A percentile compares a stretch with the other conserved stretches of the same genome.
These are phyloP conservation scores for Pterocles gutturalis DNA, from an alignment of 2,113 vertebrate genomes.

Conservation along the genomic window DNA sequence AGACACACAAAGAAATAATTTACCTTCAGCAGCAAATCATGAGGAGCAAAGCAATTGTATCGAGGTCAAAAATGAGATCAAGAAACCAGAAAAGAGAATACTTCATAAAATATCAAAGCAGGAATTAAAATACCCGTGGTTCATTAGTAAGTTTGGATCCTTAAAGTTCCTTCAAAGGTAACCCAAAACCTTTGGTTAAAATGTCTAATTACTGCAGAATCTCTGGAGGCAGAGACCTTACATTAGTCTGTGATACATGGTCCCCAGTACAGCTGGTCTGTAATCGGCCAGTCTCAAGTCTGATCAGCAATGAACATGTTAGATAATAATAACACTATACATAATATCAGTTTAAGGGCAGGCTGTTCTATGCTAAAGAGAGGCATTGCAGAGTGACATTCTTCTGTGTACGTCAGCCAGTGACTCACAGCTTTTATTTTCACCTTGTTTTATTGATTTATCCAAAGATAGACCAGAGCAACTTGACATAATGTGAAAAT, in stretches of 20 bases:
- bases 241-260: not conserved
- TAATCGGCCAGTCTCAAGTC: not conserved
- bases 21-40: not conserved
- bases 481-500: constrained; percentile 3
- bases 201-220: not conserved
- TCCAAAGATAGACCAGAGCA: not conserved
- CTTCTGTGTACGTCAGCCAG: not conserved
- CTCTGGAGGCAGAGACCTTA: not conserved
- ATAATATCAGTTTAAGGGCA: not conserved
- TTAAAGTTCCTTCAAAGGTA: not conserved
- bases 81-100: not conserved
- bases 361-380: not conserved
- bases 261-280: not conserved
- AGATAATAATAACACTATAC: not conserved
- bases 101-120: not conserved
- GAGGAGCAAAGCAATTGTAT: not conserved
- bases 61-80: not conserved
- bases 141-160: not conserved
- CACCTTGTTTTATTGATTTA: not conserved
- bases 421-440: constrained; percentile 7
- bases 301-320: not conserved
- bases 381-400: not conserved
- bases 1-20: not conserved
- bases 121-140: not conserved
- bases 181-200: not conserved